Evolutionary conservation across 2,797 vertebrate species (phyloP), one percentile per base, ranked within the genome.

Genomic region (Sphaeramia orbicularis): DNA sequence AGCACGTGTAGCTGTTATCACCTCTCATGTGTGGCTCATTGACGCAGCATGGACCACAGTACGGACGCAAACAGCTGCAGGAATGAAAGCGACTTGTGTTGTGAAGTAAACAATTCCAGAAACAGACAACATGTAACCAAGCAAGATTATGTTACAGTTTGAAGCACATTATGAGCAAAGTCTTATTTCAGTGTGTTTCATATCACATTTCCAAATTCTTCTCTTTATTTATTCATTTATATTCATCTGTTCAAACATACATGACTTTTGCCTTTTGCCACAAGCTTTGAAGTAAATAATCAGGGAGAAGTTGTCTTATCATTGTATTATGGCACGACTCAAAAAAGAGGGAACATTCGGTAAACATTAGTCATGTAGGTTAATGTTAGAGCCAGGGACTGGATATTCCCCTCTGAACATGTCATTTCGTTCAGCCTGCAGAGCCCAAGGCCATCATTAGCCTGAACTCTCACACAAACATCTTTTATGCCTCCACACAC

Each of bases 381-480:
- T 85, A 71, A 87, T 81, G 76, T 83, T 61, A 52, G 80, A 83
- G 79, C 74, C 81, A 60, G 62, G 74, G 62, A 75, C 72, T 51
- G 80, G 84, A 76, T 86, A 87, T 84, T 84, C 69, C 86, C 77
- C 59, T 74, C 78, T 82, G 80, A 91, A 90, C 87, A 60, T 89
- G 84, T 90, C 73, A 89, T 91, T 91, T 91, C 70, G 65, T 80
- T 64, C 80, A 72, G 77, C 57, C 82, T 75, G 49, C 71, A 51
- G 68, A 32, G 79, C 81, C 82, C 74, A 65, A 72, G 63, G 85
- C 86, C 66, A 75, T 86, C 83, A 89, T 90, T 89, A 90, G 83
- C 68, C 69, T 65, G 49, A 87, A 76, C 74, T 74, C 60, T 76
- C 71, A 8, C 64, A 69, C 61, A 72, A 62, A 71, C 76, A 65